Conservation (phyloP, 2,113 vertebrate species). For the Leucoraja erinaceus region DNA sequence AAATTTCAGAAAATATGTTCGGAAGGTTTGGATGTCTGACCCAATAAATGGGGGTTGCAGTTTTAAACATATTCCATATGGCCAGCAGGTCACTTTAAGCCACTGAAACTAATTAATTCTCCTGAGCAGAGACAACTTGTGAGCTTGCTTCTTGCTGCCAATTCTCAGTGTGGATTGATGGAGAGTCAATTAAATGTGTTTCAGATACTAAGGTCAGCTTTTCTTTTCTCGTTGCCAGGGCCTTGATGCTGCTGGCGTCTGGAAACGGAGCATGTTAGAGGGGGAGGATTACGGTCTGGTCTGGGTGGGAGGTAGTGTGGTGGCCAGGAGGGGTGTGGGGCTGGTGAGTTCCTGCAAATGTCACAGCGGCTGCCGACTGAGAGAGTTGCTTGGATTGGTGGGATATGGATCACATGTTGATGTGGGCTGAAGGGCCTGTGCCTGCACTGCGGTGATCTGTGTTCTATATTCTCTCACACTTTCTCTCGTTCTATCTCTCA, state of each 20-base stretch:
- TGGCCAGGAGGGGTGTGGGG: neutral
- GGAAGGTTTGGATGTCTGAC: conserved; percentile 5
- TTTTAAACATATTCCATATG: conserved; percentile 36
- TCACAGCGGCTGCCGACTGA: neutral
- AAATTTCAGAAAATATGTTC: conserved; percentile 1
- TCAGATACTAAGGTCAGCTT: neutral
- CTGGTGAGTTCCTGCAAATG: neutral
- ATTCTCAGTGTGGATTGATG: conserved; percentile 12
- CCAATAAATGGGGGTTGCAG: conserved; percentile 31
- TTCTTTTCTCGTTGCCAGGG: neutral
- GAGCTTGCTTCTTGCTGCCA: neutral
- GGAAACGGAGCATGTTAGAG: neutral
- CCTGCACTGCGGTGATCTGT: too few species aligned
- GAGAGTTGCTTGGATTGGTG: neutral
- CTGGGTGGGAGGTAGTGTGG: neutral
- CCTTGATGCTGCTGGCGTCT: neutral
- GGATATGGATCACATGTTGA: too few species aligned
- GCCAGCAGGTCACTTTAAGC: conserved; percentile 21
- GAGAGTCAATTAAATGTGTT: conserved; percentile 7
- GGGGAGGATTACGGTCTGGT: neutral
- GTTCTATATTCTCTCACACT: too few species aligned
- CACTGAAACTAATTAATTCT: conserved; percentile 34
- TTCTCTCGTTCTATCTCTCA: too few species aligned
- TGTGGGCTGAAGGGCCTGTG: too few species aligned
- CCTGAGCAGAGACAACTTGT: neutral